Evolutionary conservation across 2,797 vertebrate genomes (phyloP).

Genomic region (Buphagus erythrorhynchus): DNA sequence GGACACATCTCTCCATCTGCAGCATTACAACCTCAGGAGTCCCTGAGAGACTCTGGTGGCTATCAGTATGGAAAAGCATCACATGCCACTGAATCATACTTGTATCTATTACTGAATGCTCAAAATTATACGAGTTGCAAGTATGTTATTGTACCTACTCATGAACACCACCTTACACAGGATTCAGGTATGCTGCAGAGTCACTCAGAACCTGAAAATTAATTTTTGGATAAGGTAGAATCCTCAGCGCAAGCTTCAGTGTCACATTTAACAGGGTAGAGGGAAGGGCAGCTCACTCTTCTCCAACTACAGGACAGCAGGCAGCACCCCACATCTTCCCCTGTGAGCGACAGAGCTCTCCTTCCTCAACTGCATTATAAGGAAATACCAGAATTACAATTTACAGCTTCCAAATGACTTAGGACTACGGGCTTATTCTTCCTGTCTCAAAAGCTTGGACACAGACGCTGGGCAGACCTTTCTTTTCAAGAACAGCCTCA

Average conservation of each 20-base stretch:
- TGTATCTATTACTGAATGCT: neutral
- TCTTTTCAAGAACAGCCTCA: neutral
- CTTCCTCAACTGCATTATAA: neutral
- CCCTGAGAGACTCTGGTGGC: neutral
- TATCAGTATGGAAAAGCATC: neutral
- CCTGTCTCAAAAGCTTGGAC: neutral
- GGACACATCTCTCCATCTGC: neutral
- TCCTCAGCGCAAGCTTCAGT: neutral
- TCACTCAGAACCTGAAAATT: neutral
- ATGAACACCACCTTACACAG: neutral
- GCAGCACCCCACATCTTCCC: neutral
- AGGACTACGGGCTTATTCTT: neutral
- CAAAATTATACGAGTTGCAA: neutral
- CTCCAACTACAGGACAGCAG: neutral
- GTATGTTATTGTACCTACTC: neutral
- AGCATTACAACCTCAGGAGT: neutral
- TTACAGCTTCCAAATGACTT: neutral
- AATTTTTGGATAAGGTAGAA: neutral
- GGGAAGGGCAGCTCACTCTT: neutral
- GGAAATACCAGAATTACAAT: neutral
- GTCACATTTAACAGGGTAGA: neutral
- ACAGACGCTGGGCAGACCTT: neutral
- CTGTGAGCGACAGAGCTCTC: rapidly evolving
- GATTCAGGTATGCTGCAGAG: neutral
- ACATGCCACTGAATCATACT: neutral